phyloP scores from a whole-genome alignment of 2,113 vertebrate genomes.

The Lichenostomus cassidix region DNA sequence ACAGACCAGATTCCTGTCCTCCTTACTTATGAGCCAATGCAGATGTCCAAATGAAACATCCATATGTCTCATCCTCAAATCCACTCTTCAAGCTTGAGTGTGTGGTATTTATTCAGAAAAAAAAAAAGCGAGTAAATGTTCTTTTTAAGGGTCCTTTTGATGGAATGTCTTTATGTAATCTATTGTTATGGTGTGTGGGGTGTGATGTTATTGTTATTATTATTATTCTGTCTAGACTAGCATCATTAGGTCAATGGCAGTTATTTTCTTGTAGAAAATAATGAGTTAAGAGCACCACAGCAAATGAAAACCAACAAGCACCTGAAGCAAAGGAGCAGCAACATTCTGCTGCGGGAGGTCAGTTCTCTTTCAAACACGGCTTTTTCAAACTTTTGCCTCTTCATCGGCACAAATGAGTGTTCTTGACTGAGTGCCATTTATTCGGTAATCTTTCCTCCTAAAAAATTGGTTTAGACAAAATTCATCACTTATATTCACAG shows the following conservation, averaged over 20 bases:
- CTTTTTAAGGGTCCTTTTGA: background rate
- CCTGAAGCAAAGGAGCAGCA: slow-evolving; percentile 37
- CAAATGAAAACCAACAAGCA: slow-evolving; percentile 49
- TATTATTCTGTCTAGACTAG: background rate
- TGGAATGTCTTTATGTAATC: background rate
- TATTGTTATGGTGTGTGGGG: background rate
- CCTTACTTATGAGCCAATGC: background rate
- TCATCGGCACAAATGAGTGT: background rate
- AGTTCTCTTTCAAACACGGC: background rate
- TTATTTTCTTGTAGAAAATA: slow-evolving; percentile 54
- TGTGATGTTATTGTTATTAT: background rate
- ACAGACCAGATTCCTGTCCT: background rate
- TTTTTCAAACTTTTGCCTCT: background rate
- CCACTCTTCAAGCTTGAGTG: background rate
- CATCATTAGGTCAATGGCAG: slow-evolving; percentile 18
- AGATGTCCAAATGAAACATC: background rate
- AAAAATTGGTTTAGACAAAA: background rate
- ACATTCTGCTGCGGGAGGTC: slow-evolving; percentile 13
- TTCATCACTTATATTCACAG: background rate
- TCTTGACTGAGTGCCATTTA: background rate
- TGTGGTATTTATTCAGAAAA: background rate
- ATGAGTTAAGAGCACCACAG: slow-evolving; percentile 51
- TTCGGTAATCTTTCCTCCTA: background rate
- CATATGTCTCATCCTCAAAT: background rate
- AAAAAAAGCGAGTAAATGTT: background rate